Conservation (phyloP, 2,888 invertebrate genomes). For the Troides oblongomaculatus region DNA sequence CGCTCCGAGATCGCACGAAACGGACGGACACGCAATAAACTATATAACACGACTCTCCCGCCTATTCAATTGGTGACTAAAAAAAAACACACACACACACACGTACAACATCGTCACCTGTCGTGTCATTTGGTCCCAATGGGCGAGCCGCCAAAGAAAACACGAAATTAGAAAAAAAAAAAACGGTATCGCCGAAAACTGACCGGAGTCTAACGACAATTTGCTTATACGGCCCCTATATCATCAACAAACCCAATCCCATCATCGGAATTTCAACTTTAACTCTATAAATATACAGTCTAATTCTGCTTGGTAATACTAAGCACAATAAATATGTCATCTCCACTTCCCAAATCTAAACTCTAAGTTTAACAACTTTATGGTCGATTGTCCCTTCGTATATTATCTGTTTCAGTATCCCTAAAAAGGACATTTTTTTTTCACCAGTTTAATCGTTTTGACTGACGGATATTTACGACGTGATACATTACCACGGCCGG, state of each 20-base stretch:
- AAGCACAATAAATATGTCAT: neutral
- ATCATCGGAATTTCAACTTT: constrained; percentile 36
- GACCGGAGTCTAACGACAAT: constrained; percentile 67
- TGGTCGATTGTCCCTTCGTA: neutral
- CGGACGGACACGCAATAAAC: constrained; percentile 72
- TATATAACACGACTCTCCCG: constrained; percentile 71
- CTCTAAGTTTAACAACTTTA: neutral
- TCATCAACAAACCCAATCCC: constrained; percentile 37
- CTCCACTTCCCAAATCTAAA: neutral
- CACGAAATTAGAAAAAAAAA: constrained; percentile 61
- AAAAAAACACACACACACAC: constrained; percentile 44
- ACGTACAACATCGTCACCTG: constrained; percentile 66
- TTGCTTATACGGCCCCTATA: constrained; percentile 35
- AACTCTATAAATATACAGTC: constrained; percentile 18
- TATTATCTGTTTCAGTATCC: constrained; percentile 31
- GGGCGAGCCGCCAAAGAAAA: constrained; percentile 76
- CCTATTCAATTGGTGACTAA: constrained; percentile 40
- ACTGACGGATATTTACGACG: constrained; percentile 77
- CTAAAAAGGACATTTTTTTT: constrained; percentile 55
- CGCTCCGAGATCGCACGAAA: constrained; percentile 53
- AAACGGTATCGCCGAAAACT: constrained; percentile 61
- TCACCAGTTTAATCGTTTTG: constrained; percentile 61
- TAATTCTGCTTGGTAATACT: neutral
- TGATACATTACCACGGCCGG: constrained; percentile 66
- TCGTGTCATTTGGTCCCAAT: constrained; percentile 79